A percentile compares a stretch with the other conserved stretches of the same genome.
These are phyloP conservation scores for Sebastes dallii DNA, from an alignment of 2,797 vertebrate genomes.

Conservation along the genomic window DNA sequence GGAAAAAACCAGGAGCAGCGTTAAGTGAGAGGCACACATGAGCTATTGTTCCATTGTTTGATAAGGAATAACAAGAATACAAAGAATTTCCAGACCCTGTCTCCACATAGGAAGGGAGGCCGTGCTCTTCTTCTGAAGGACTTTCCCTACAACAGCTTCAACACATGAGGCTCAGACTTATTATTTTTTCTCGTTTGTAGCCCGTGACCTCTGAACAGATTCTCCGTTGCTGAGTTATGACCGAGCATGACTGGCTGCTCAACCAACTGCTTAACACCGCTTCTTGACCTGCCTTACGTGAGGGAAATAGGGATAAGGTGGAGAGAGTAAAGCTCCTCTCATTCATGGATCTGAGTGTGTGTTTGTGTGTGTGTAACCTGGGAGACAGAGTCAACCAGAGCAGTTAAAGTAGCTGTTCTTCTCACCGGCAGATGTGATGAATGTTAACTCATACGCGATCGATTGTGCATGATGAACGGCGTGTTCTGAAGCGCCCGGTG, in stretches of 20 bases:
- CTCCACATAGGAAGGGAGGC: constrained; percentile 74
- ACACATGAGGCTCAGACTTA: constrained; percentile 26
- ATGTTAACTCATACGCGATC: constrained; percentile 64
- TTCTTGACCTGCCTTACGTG: constrained; percentile 43
- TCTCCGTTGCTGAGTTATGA: constrained; percentile 37
- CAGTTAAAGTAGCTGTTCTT: constrained; percentile 30
- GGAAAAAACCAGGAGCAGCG: constrained; percentile 30
- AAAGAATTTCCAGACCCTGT: constrained; percentile 79
- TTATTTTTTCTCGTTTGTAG: constrained; percentile 37
- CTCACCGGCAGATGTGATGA: constrained; percentile 63
- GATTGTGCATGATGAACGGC: constrained; percentile 66
- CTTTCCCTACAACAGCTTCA: constrained; percentile 60
- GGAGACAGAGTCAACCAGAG: constrained; percentile 19
- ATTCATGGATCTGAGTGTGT: constrained; percentile 14
- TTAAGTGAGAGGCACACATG: constrained; percentile 67
- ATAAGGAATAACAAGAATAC: constrained; percentile 82
- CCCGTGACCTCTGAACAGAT: constrained; percentile 45
- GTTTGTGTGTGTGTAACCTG: constrained; percentile 9
- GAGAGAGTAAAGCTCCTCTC: constrained; percentile 18
- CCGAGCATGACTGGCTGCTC: constrained; percentile 44
- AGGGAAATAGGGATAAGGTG: constrained; percentile 37
- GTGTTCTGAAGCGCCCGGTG: constrained; percentile 46
- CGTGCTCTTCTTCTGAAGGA: constrained; percentile 65
- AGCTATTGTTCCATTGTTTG: constrained; percentile 84
- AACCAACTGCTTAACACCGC: constrained; percentile 39